Evolutionary conservation across 2,113 vertebrate species (phyloP), one percentile per base, ranked within the genome.

Genomic region (Tinamus guttatus): DNA sequence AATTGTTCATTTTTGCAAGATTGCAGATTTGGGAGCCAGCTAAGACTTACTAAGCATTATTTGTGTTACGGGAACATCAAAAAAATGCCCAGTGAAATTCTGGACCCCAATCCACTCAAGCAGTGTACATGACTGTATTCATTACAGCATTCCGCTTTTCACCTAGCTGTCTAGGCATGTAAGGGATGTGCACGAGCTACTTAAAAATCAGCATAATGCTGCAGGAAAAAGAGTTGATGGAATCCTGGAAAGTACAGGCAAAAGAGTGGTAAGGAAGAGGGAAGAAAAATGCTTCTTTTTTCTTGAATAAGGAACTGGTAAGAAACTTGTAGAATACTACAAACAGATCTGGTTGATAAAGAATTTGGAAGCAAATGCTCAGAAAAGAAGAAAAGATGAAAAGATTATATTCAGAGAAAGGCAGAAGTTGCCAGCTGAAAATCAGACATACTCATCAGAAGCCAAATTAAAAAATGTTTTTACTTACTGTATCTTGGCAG

Each of bases 151-250:
- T 79, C 43, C 79, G 32, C 28, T 93, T 92, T 73, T 54, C 41
- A 85, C 70, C 45, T 59, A 73, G 27, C 24, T 89, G 87, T 94
- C 84, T 89, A 87, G 81, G 81, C 91, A 91, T 58, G 32, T 7
- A 58, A 54, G 47, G 54, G 11, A 73, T 89, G n/a, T 49, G 60
- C n/a, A 56, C 21, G 62, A 5, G 52, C 11, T 82, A 89, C 59
- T 65, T 28, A 69, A 69, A 62, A 69, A 62, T 47, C 24, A 67
- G 17, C n/a, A 49, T 69, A 21, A 45, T 22, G 19, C 14, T 32
- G 36, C 4, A 17, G 20, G 59, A 87, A 80, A 13, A 51, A 4
- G 21, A 28, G 9, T 5, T 6, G 76, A 77, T 20, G 13, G 79
- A 80, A 36, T 73, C 8, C 3, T 74, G 62, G 27, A 45, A 40